Conservation (phyloP, 2,113 vertebrate species). For the Pseudonaja textilis region DNA sequence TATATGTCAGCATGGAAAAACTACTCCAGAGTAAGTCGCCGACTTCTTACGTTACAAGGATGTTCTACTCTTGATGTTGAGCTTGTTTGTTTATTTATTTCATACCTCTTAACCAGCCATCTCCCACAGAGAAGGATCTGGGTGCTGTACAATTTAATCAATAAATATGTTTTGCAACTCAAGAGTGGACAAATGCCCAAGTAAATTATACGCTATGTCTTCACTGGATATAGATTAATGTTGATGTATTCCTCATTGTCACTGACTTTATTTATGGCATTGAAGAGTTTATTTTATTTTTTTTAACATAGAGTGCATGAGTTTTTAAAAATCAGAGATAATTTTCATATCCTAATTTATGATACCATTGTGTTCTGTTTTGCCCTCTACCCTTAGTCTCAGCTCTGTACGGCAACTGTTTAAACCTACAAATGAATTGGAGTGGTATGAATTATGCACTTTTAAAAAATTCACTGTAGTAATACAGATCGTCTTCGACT, state of each 20-base stretch:
- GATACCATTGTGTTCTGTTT: background rate
- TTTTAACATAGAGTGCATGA: constrained; percentile 19
- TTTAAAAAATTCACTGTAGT: background rate
- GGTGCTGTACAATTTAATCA: background rate
- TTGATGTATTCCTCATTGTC: constrained; percentile 5
- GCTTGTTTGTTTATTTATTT: background rate
- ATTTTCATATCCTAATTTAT: background rate
- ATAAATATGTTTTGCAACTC: constrained; percentile 15
- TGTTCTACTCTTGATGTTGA: background rate
- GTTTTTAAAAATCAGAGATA: constrained; percentile 20
- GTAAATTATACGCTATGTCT: constrained; percentile 12
- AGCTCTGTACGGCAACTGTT: background rate
- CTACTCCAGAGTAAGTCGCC: background rate
- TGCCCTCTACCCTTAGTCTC: background rate
- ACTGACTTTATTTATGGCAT: background rate
- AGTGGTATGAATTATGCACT: background rate
- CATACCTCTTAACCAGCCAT: background rate
- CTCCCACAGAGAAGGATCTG: background rate
- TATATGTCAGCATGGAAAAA: background rate
- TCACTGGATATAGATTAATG: constrained; percentile 7
- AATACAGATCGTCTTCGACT: background rate
- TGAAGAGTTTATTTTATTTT: constrained; percentile 37
- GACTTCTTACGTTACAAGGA: background rate
- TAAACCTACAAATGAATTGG: background rate
- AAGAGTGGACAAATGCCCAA: background rate